Evolutionary conservation across 1,140 invertebrate species (phyloP).

Genomic region (Gryon sp.): DNA sequence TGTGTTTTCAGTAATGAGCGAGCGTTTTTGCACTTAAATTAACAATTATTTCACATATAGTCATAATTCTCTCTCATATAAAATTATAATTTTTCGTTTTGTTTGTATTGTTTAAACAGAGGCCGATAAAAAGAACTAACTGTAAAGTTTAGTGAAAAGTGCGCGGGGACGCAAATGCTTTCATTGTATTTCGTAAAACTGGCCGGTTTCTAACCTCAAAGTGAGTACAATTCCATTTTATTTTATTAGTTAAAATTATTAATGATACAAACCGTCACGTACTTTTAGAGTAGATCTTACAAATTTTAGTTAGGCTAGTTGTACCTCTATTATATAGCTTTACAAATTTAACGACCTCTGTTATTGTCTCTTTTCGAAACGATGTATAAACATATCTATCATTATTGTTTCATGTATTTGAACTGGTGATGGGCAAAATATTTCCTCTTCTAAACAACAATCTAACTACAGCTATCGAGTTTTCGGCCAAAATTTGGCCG

Average conservation of each 20-base stretch:
- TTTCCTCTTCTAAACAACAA: background rate
- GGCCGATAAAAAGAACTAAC: constrained; percentile 57
- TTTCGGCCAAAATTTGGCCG: constrained; percentile 11
- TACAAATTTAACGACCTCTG: too few species aligned
- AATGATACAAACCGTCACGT: constrained; percentile 5
- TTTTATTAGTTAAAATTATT: constrained; percentile 28
- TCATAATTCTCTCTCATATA: background rate
- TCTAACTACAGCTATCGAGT: constrained; percentile 1
- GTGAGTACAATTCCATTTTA: constrained; percentile 54
- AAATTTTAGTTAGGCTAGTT: constrained; percentile 23
- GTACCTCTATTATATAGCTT: constrained; percentile 7
- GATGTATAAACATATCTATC: too few species aligned
- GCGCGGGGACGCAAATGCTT: constrained; percentile 42
- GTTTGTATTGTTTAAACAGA: constrained; percentile 59
- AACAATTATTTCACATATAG: background rate
- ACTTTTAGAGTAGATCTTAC: constrained; percentile 24
- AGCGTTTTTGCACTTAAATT: background rate
- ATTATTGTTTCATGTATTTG: constrained; percentile 9
- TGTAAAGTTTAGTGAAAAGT: constrained; percentile 56
- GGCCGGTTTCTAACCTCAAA: constrained; percentile 44
- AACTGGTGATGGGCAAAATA: constrained; percentile 31
- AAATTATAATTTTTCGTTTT: constrained; percentile 57
- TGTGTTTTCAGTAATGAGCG: too few species aligned
- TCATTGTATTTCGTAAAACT: constrained; percentile 49
- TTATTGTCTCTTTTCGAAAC: too few species aligned